Evolutionary conservation across 2,113 vertebrate genomes (phyloP).

Genomic region (Lepus timidus): DNA sequence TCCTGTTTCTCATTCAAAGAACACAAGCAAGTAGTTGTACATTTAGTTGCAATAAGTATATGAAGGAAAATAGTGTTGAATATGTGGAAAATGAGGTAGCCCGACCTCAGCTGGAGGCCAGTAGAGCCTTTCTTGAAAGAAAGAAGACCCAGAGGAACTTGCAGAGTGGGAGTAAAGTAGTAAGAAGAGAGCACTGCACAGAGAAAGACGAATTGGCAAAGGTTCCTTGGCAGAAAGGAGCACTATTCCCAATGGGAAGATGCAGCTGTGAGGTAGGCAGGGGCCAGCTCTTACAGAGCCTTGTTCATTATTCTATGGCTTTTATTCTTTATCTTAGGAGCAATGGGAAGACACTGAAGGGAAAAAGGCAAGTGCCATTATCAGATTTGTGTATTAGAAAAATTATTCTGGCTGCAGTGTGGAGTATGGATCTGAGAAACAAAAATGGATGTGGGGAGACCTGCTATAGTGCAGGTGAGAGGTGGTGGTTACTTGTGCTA

Average conservation of each 20-base stretch:
- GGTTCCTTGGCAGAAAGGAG: background rate
- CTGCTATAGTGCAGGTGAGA: conserved; percentile 46
- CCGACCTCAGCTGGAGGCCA: background rate
- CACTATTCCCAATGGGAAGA: too few species aligned
- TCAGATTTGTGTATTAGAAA: conserved; percentile 61
- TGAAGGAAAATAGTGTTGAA: background rate
- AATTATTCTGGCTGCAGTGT: conserved; percentile 40
- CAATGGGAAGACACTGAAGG: conserved; percentile 47
- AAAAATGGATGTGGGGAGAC: conserved; percentile 61
- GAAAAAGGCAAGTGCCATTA: conserved; percentile 56
- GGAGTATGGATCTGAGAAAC: conserved; percentile 59
- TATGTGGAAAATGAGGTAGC: background rate
- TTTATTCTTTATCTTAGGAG: conserved; percentile 68
- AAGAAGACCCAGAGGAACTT: background rate
- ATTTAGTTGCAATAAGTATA: background rate
- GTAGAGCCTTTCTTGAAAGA: background rate
- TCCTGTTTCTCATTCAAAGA: background rate
- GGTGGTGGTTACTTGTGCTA: background rate
- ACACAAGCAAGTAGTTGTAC: conserved; percentile 3
- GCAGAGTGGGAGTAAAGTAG: background rate
- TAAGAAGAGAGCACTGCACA: background rate
- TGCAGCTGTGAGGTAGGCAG: background rate
- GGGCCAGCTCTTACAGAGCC: background rate
- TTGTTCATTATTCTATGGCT: conserved; percentile 31
- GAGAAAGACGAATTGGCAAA: background rate